These are phyloP conservation scores for Solenopsis fugax DNA, from an alignment of 1,140 invertebrate genomes.

Conservation along the genomic window DNA sequence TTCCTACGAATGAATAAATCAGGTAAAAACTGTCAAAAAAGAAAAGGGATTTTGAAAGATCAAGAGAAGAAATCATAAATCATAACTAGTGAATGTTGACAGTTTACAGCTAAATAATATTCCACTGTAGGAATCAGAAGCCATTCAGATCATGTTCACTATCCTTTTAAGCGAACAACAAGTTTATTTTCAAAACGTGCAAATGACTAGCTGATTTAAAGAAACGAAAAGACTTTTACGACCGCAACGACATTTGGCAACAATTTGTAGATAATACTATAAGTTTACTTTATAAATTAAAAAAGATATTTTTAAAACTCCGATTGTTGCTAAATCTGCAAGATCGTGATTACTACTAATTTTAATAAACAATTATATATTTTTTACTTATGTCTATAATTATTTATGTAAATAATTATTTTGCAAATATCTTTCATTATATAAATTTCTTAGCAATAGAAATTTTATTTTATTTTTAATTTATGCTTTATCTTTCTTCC, in stretches of 20 bases:
- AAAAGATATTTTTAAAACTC: not conserved
- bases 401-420: not conserved
- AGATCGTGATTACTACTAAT: not conserved
- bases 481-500: not conserved
- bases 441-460: not conserved
- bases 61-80: conserved; percentile 64
- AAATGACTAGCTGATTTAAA: not conserved
- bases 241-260: conserved; percentile 48
- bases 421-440: not conserved
- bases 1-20: conserved; percentile 56
- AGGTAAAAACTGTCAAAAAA: not conserved
- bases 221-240: conserved; percentile 40
- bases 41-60: not conserved
- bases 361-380: not conserved
- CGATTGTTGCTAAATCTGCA: not conserved
- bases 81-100: conserved; percentile 52
- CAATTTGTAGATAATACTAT: not conserved
- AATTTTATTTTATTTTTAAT: conserved; percentile 1
- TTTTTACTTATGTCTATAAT: not conserved
- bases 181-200: conserved; percentile 57
- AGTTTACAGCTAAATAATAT: conserved; percentile 76
- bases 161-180: conserved; percentile 68
- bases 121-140: conserved; percentile 67
- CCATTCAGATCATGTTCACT: conserved; percentile 64
- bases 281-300: not conserved